Conservation (phyloP, 2,113 vertebrate genomes). For the Stegastes partitus region DNA sequence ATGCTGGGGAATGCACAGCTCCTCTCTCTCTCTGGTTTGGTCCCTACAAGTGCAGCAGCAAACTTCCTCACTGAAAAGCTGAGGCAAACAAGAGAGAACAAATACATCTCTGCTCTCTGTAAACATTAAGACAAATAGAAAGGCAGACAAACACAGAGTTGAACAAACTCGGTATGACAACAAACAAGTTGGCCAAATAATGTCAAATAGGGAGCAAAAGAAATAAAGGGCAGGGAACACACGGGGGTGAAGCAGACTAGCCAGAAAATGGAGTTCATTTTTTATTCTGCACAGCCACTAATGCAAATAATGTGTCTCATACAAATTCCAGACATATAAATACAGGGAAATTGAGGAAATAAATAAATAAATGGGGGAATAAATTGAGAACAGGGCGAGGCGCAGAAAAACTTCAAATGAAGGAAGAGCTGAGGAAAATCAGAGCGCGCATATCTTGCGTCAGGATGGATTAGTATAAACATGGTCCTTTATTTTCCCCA, state of each 20-base stretch:
- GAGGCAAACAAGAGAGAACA: constrained; percentile 55
- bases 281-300: constrained; percentile 51
- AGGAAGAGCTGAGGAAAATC: constrained; percentile 50
- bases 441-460: constrained; percentile 50
- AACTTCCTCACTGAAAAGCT: constrained; percentile 45
- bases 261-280: constrained; percentile 43
- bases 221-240: constrained; percentile 66
- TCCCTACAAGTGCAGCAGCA: constrained; percentile 20
- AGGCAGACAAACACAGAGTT: constrained; percentile 58
- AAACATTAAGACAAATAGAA: constrained; percentile 67
- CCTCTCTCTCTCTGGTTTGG: constrained; percentile 21
- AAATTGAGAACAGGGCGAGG: constrained; percentile 52
- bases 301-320: constrained; percentile 67
- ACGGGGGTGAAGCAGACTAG: constrained; percentile 37
- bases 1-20: constrained; percentile 5
- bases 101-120: constrained; percentile 50
- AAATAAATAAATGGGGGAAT: constrained; percentile 60
- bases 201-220: constrained; percentile 57
- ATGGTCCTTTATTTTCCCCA: not conserved
- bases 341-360: constrained; percentile 41
- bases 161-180: constrained; percentile 75
- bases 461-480: constrained; percentile 62
- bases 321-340: constrained; percentile 52
- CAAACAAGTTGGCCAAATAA: constrained; percentile 77
- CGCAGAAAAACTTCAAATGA: constrained; percentile 53